These are phyloP conservation scores for Otolemur crassicaudatus DNA, from an alignment of 2,797 vertebrate genomes.

Conservation along the genomic window DNA sequence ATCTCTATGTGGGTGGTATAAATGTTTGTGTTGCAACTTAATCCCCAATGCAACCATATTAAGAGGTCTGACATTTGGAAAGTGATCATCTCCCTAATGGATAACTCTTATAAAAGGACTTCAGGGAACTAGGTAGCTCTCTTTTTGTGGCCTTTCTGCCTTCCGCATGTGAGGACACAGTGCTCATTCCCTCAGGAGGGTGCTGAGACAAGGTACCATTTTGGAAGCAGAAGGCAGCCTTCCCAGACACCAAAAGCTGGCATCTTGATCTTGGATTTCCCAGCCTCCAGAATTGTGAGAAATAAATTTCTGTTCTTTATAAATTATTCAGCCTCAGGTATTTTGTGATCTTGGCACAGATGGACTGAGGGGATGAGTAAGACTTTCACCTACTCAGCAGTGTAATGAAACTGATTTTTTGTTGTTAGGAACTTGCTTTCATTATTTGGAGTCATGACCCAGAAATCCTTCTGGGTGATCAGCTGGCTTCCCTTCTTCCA, in stretches of 20 bases:
- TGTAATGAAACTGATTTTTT: neutral
- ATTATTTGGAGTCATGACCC: constrained; percentile 21
- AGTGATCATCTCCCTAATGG: neutral
- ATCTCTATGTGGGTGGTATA: neutral
- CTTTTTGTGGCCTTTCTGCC: neutral
- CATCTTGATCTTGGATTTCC: neutral
- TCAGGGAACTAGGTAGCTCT: no score
- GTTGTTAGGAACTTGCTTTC: constrained; percentile 1
- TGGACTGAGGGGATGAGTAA: neutral
- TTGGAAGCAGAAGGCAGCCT: neutral
- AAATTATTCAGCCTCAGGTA: neutral
- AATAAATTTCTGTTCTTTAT: neutral
- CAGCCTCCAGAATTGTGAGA: neutral
- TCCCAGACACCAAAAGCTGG: neutral
- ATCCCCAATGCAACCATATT: neutral
- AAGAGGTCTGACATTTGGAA: neutral
- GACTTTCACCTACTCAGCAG: neutral
- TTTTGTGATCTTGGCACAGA: neutral
- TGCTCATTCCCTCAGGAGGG: neutral
- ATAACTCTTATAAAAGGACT: neutral
- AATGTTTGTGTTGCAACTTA: neutral
- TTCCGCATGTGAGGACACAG: neutral
- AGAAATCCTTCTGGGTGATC: neutral
- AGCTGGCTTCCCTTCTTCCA: neutral
- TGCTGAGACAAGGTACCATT: neutral